phyloP scores from a whole-genome alignment of 2,113 vertebrate genomes.

The Podarcis cretensis region DNA sequence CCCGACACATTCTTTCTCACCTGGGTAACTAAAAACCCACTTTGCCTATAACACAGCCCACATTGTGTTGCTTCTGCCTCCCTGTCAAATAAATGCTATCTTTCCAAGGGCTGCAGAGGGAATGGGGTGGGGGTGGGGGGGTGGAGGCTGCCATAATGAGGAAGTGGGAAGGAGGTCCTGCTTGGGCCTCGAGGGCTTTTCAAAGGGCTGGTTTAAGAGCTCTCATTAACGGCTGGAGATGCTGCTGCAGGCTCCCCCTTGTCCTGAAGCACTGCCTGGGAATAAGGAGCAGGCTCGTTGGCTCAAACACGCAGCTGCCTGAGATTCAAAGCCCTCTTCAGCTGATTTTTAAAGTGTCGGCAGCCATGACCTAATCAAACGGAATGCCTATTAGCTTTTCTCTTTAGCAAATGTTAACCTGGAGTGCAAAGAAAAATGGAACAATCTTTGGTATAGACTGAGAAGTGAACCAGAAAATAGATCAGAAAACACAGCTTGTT shows the following conservation, averaged over 20 bases:
- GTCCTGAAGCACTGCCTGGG: constrained; percentile 13
- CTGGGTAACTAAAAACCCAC: background rate
- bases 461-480: background rate
- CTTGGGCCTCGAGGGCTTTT: constrained; percentile 26
- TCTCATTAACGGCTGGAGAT: constrained; percentile 45
- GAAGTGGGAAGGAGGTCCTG: constrained; percentile 30
- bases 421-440: constrained; percentile 29
- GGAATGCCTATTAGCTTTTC: constrained; percentile 9
- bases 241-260: constrained; percentile 30
- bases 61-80: background rate
- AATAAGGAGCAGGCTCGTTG: background rate
- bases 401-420: constrained; percentile 31
- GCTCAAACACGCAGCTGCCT: constrained; percentile 38
- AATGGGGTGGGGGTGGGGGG: background rate
- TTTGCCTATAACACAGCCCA: background rate
- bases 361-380: constrained; percentile 44
- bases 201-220: constrained; percentile 42
- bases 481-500: background rate
- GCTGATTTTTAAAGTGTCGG: constrained; percentile 24
- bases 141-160: constrained; percentile 4
- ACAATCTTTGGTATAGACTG: constrained; percentile 14
- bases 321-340: constrained; percentile 43
- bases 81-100: background rate
- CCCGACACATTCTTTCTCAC: constrained; percentile 2
- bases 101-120: constrained; percentile 11